phyloP scores from a whole-genome alignment of 1,140 invertebrate genomes.

The Eupeodes corollae region DNA sequence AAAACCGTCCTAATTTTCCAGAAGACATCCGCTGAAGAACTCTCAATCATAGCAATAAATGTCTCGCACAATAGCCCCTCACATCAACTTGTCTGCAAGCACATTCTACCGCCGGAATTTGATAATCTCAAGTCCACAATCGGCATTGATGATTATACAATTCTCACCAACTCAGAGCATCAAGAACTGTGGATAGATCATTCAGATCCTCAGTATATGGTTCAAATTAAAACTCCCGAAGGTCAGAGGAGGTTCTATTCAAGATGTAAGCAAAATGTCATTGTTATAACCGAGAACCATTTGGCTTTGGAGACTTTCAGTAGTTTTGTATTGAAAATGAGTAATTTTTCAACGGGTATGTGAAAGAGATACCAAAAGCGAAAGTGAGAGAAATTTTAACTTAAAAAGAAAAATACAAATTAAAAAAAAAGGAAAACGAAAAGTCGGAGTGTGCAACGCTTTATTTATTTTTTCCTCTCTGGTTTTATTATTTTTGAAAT shows the following conservation, averaged over 20 bases:
- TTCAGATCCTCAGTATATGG: conserved; percentile 19
- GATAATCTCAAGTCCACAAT: conserved; percentile 9
- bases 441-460: too few relatives aligned
- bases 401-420: too few relatives aligned
- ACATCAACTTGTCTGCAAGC: conserved; percentile 20
- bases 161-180: conserved; percentile 12
- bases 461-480: too few relatives aligned
- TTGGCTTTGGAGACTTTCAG: background rate
- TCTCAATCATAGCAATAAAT: conserved; percentile 26
- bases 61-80: conserved; percentile 23
- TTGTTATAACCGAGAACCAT: conserved; percentile 13
- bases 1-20: background rate
- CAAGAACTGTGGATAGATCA: conserved; percentile 27
- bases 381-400: too few relatives aligned
- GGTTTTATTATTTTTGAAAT: too few relatives aligned
- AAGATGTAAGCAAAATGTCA: conserved; percentile 20
- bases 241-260: conserved; percentile 20
- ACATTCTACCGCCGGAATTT: conserved; percentile 20
- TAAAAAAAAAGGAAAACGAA: too few relatives aligned
- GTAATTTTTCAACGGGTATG: too few relatives aligned
- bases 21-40: conserved; percentile 7
- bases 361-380: too few relatives aligned
- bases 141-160: conserved; percentile 29
- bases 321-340: background rate
- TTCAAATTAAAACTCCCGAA: conserved; percentile 15